Base-by-base conservation (phyloP, 2,113 vertebrate genomes). In the Trogon melanurus region DNA sequence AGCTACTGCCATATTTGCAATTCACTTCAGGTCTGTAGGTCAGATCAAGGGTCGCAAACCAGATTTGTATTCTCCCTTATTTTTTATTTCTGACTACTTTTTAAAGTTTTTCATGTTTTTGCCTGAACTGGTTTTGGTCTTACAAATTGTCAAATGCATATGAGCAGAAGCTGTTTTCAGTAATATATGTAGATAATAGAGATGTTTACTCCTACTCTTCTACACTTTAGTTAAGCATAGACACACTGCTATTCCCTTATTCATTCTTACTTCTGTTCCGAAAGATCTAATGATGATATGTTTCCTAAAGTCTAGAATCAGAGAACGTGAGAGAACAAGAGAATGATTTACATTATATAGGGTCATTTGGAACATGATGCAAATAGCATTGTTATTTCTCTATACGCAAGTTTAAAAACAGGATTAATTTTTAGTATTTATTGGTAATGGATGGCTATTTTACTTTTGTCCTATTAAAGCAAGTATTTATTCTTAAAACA, bases 261-360 rank as follows among this genome's bases (percentile, higher is more conserved):
- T 58, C 32, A 70, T 89, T 66, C 25, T 18, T 50, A 8, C 4
- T 71, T 64, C 14, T 1, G 0, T 51, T 71, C 54, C 80, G 20
- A 76, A 89, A 81, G 17, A 58, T 10, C 3, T 67, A 74, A 58
- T 47, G 26, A 54, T 54, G 15, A 15, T 8, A 38, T 1, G 13
- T 3, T 71, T 73, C 5, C n/a, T 34, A 50, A 79, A 70, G 13
- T 54, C 36, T 62, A 67, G 57, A 66, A 23, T 4, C 4, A 44
- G 16, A 74, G 17, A 93, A 80, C 26, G 22, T 53, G 41, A 76
- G 70, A 73, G 21, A 64, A 4, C 36, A 54, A 30, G 11, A 14
- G 22, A 62, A 66, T 0, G 45, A 30, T 29, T 45, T 32, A n/a
- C 0, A 0, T 75, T 74, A 30, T 17, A 38, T 3, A 41, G 3